phyloP scores from a whole-genome alignment of 2,888 invertebrate genomes.

The Amitus sp. region DNA sequence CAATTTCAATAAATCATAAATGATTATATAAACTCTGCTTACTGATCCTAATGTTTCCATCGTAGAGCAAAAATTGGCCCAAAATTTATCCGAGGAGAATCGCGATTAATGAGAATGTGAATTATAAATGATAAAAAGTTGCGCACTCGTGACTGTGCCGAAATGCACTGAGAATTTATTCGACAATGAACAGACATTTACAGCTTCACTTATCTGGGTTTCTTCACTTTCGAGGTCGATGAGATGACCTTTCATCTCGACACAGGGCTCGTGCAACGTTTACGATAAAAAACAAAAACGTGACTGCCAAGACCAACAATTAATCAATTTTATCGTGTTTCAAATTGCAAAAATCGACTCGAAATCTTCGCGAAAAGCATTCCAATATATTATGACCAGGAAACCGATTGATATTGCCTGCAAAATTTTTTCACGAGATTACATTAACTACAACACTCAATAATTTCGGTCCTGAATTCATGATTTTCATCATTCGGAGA shows the following conservation, averaged over 20 bases:
- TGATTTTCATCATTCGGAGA: too few species aligned
- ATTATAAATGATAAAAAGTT: too few species aligned
- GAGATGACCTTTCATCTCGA: slow-evolving; percentile 61
- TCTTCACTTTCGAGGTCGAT: slow-evolving; percentile 59
- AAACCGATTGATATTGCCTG: too few species aligned
- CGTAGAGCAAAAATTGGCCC: slow-evolving; percentile 6
- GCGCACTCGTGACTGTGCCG: slow-evolving; percentile 33
- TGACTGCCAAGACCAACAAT: slow-evolving; percentile 54
- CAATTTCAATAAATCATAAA: neutral
- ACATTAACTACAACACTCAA: too few species aligned
- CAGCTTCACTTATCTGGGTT: slow-evolving; percentile 59
- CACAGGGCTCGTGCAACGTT: slow-evolving; percentile 47
- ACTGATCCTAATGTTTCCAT: slow-evolving; percentile 58
- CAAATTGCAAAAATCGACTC: too few species aligned
- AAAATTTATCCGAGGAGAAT: too few species aligned
- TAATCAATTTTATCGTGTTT: too few species aligned
- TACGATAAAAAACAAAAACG: slow-evolving; percentile 53
- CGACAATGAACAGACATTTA: slow-evolving; percentile 54
- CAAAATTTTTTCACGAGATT: too few species aligned
- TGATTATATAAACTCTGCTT: slow-evolving; percentile 41
- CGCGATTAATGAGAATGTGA: too few species aligned
- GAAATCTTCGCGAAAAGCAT: too few species aligned
- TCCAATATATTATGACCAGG: too few species aligned
- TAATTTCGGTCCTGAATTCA: too few species aligned
- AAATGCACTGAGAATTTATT: slow-evolving; percentile 52